Conservation (phyloP, 2,888 invertebrate species). For the Tetranychus truncatus region DNA sequence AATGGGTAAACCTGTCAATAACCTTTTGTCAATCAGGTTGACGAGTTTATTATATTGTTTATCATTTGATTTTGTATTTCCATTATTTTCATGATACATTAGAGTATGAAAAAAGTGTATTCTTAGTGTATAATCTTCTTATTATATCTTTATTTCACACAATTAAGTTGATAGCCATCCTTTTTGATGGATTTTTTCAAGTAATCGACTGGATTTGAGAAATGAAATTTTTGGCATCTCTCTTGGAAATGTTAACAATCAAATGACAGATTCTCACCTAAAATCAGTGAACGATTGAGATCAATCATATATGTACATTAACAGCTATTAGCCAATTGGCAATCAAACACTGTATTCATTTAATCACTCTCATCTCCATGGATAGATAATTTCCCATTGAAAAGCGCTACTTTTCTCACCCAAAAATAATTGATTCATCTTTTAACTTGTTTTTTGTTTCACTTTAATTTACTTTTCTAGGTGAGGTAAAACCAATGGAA, state of each 20-base stretch:
- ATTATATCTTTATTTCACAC: background rate
- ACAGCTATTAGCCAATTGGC: background rate
- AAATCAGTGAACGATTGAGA: background rate
- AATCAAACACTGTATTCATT: background rate
- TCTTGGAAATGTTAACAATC: background rate
- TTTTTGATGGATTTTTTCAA: background rate
- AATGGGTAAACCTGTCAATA: background rate
- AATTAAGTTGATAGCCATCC: background rate
- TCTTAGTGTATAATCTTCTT: background rate
- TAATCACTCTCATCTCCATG: background rate
- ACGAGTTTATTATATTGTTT: background rate
- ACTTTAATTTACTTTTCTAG: background rate
- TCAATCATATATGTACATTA: background rate
- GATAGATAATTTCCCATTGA: background rate
- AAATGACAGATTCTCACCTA: background rate
- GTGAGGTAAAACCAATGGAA: background rate
- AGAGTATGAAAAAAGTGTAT: background rate
- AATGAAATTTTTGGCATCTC: no score
- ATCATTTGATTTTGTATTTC: background rate
- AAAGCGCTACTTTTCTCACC: background rate
- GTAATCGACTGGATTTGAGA: background rate
- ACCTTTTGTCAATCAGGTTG: background rate
- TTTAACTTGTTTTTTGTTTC: conserved; percentile 4
- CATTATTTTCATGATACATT: background rate
- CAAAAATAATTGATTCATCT: background rate